A percentile compares a stretch with the other conserved stretches of the same genome.
Conservation (phyloP, 2,888 invertebrate species). For the Andricus curvator region DNA sequence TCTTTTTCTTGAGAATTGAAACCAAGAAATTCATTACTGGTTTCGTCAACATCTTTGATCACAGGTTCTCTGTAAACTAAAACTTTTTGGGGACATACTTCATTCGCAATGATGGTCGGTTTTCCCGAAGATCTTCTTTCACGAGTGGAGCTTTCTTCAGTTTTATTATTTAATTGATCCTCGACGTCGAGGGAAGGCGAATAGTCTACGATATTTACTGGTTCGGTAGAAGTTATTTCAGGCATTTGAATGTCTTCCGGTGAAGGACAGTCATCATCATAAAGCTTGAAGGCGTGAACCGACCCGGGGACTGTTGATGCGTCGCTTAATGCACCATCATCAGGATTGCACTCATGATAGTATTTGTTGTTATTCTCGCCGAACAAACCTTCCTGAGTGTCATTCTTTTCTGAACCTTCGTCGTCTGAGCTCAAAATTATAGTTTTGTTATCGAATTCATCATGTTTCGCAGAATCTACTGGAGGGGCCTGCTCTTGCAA, state of each 20-base stretch:
- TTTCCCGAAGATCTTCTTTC: neutral
- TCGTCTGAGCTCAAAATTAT: neutral
- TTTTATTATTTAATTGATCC: neutral
- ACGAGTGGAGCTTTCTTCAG: neutral
- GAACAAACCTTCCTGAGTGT: neutral
- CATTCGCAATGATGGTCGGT: conserved; percentile 14
- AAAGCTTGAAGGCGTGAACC: no score
- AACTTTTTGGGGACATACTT: neutral
- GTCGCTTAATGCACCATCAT: neutral
- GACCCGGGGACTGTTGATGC: neutral
- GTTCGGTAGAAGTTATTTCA: conserved; percentile 11
- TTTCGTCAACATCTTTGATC: neutral
- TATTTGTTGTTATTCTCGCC: no score
- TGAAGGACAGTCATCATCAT: no score
- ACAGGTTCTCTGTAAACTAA: neutral
- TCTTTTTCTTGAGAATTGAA: neutral
- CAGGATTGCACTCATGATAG: neutral
- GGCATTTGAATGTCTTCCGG: neutral
- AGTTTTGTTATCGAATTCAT: neutral
- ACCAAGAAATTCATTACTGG: neutral
- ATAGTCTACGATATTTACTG: neutral
- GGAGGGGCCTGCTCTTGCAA: neutral
- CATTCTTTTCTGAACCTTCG: neutral
- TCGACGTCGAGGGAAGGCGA: neutral
- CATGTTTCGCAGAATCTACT: neutral